phyloP scores from a whole-genome alignment of 2,113 vertebrate genomes.

The Xenopus borealis region DNA sequence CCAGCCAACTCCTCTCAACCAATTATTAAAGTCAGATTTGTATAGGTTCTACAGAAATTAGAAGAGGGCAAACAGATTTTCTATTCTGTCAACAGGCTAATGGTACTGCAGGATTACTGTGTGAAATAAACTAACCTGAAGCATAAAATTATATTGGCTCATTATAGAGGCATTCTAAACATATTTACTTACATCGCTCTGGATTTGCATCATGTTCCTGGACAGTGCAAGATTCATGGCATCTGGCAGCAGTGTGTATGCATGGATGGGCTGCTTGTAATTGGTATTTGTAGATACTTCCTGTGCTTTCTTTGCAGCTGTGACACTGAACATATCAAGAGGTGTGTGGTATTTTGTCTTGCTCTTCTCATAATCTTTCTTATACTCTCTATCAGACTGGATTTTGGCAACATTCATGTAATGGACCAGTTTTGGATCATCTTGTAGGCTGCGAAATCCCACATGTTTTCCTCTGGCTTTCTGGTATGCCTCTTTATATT shows the following conservation, averaged over 20 bases:
- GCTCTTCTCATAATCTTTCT: conserved; percentile 70
- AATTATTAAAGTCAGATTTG: conserved; percentile 86
- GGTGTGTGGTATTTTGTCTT: conserved; percentile 74
- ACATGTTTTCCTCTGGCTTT: conserved; percentile 73
- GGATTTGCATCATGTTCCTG: conserved; percentile 67
- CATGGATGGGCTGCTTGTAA: conserved; percentile 66
- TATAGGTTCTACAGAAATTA: conserved; percentile 69
- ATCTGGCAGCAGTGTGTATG: conserved; percentile 70
- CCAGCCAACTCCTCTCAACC: conserved; percentile 84
- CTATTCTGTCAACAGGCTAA: too few species aligned
- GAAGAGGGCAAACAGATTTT: too few species aligned
- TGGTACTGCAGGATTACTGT: too few species aligned
- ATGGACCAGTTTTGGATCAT: conserved; percentile 77
- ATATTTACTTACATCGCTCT: conserved; percentile 79
- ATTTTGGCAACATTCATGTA: conserved; percentile 79
- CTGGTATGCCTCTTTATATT: conserved; percentile 72
- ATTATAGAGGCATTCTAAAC: not conserved
- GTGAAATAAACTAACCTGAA: too few species aligned
- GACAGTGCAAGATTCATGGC: conserved; percentile 66
- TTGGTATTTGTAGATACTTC: conserved; percentile 62
- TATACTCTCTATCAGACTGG: conserved; percentile 74
- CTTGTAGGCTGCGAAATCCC: conserved; percentile 72
- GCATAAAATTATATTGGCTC: too few species aligned
- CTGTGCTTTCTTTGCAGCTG: conserved; percentile 72
- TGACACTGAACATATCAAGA: conserved; percentile 73